Percentiles rank a stretch among this genome's conserved stretches.
phyloP scores from a whole-genome alignment of 2,797 vertebrate genomes.

The Antrozous pallidus region DNA sequence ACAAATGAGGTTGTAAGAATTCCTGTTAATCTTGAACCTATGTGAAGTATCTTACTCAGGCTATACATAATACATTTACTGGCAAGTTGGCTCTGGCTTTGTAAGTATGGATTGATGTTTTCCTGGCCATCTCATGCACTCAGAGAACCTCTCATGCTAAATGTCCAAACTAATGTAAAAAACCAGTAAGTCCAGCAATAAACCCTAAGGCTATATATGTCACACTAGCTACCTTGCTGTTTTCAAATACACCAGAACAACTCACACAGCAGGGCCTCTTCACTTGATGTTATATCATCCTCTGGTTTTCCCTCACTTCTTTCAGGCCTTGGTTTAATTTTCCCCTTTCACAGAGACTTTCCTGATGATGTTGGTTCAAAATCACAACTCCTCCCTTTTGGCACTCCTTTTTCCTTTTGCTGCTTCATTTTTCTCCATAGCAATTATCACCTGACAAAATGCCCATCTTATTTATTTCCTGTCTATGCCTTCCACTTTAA shows the following conservation, averaged over 20 bases:
- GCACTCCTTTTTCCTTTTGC: not conserved
- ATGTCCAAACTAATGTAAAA: constrained; percentile 1
- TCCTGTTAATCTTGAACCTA: not conserved
- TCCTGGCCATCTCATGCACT: not conserved
- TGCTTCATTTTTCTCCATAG: not conserved
- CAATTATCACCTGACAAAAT: not conserved
- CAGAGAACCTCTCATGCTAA: not conserved
- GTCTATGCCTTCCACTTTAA: not conserved
- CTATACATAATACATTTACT: not conserved
- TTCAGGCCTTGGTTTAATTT: not conserved
- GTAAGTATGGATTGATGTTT: not conserved
- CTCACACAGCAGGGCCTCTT: not conserved
- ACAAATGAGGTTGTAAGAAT: not conserved
- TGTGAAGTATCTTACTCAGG: not conserved
- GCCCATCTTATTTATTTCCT: not conserved
- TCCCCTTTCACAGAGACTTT: not conserved
- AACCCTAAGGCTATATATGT: not conserved
- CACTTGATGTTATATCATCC: not conserved
- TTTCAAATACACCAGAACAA: not conserved
- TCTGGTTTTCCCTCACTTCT: not conserved
- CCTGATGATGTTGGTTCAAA: not conserved
- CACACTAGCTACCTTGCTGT: not conserved
- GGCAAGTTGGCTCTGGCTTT: not conserved
- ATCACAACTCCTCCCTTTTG: not conserved
- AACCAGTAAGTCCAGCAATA: constrained; percentile 1